Base-by-base conservation (phyloP, 2,888 invertebrate genomes). In the Baronia brevicornis region DNA sequence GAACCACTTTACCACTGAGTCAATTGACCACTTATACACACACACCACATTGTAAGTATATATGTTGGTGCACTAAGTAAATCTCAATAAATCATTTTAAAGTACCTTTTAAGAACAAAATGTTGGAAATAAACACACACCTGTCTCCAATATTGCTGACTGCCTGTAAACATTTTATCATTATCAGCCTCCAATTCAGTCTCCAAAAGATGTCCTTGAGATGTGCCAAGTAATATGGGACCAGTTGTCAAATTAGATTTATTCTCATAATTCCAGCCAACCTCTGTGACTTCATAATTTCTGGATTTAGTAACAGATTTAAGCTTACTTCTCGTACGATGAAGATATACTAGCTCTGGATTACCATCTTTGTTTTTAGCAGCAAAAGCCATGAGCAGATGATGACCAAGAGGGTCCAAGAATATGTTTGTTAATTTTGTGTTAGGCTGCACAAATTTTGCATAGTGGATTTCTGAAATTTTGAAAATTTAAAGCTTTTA, bases 171-270 rank as follows among this genome's bases (percentile, higher is more conserved):
- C 66, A 94, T 90, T 60, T 91, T 91, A 39, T 97, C 96, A 40
- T 91, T 93, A 30, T 93, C 92, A 5, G 90, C 84, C 9, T 90
- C 89, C 28, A 97, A 86, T 66, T 97, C 96, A 0, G 94, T 94
- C 75, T 97, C 97, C 69, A 96, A 90, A 40, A 97, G 92, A 23
- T 94, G 82, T 1, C 97, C 97, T 61, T 92, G 93, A 1, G 93
- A 93, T 0, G 96, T 97, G 3, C 97, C 97, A 23, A 97, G 63
- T 20, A 98, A 77, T 51, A 98, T 95, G 0, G 94, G 89, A 1
- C 94, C 94, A 0, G 96, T 95, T 1, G 90, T 86, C 1, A 63
- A 71, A 37, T 90, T 90, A 0, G 89, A 90, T 1, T 86, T 88
- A 46, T 92, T 91, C 35, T 87, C 87, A 46, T 87, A 88, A 67